Evolutionary conservation across 1,140 invertebrate species (phyloP).

Genomic region (Achroia grisella): DNA sequence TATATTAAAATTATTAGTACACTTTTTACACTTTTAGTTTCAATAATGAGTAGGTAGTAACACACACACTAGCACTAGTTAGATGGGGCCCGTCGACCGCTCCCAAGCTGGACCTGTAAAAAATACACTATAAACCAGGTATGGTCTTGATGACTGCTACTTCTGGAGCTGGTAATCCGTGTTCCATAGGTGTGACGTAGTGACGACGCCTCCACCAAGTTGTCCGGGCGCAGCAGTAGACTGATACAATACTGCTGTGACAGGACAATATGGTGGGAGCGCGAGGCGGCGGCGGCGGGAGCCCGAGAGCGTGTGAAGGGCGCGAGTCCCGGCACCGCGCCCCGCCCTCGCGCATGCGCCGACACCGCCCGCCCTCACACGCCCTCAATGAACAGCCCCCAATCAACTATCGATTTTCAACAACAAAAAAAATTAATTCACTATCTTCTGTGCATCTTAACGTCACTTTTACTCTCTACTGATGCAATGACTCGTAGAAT

Average conservation of each 20-base stretch:
- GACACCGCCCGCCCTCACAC: conserved; percentile 22
- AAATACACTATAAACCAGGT: conserved; percentile 7
- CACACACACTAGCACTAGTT: conserved; percentile 8
- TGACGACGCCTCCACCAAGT: conserved; percentile 77
- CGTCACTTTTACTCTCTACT: not conserved
- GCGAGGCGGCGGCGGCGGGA: conserved; percentile 47
- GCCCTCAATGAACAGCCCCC: conserved; percentile 66
- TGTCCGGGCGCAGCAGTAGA: conserved; percentile 93
- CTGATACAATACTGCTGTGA: conserved; percentile 89
- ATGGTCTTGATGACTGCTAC: conserved; percentile 16
- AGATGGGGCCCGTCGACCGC: conserved; percentile 1
- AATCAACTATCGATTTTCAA: conserved; percentile 60
- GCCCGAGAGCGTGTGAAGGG: conserved; percentile 54
- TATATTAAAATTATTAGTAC: not conserved
- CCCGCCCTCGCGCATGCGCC: conserved; percentile 27
- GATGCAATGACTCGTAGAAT: not conserved
- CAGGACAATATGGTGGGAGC: conserved; percentile 91
- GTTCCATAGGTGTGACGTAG: too few relatives aligned
- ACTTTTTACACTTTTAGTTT: not conserved
- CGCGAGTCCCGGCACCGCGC: conserved; percentile 41
- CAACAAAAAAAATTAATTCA: conserved; percentile 47
- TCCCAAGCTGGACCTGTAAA: conserved; percentile 11
- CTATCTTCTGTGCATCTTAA: conserved; percentile 3
- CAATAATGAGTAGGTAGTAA: not conserved
- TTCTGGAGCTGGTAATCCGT: conserved; percentile 1